These are phyloP conservation scores for Ceyx melanurus DNA, from an alignment of 2,113 vertebrate species.

Conservation along the genomic window DNA sequence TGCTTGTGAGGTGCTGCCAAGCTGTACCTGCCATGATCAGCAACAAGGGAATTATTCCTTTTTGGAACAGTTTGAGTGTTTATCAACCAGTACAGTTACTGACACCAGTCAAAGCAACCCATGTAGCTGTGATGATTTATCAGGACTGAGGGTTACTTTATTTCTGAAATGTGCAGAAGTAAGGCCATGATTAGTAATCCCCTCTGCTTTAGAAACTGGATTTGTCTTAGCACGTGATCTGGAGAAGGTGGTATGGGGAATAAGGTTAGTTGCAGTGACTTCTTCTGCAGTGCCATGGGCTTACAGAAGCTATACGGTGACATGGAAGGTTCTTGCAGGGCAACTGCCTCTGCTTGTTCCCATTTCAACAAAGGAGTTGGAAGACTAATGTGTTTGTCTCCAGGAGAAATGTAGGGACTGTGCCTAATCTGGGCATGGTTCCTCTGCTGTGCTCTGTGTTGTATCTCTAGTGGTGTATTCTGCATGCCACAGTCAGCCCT, in stretches of 20 bases:
- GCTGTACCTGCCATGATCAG: not conserved
- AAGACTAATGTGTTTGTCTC: not conserved
- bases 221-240: rapidly evolving
- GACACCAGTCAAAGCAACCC: not conserved
- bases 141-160: not conserved
- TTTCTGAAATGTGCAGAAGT: not conserved
- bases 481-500: rapidly evolving
- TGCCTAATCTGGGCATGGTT: not conserved
- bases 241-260: not conserved
- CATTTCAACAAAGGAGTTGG: not conserved
- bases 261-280: not conserved
- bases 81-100: not conserved
- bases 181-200: not conserved
- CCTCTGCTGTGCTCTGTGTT: not conserved
- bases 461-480: not conserved
- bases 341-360: not conserved
- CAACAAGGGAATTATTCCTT: not conserved
- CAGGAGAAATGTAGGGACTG: not conserved
- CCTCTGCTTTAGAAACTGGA: not conserved
- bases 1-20: not conserved
- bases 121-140: not conserved
- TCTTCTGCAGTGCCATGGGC: not conserved
- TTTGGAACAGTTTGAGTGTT: not conserved
- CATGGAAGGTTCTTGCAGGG: not conserved
- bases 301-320: not conserved